Base-by-base conservation (phyloP, 1,140 invertebrate species). In the Drosophila melanica region DNA sequence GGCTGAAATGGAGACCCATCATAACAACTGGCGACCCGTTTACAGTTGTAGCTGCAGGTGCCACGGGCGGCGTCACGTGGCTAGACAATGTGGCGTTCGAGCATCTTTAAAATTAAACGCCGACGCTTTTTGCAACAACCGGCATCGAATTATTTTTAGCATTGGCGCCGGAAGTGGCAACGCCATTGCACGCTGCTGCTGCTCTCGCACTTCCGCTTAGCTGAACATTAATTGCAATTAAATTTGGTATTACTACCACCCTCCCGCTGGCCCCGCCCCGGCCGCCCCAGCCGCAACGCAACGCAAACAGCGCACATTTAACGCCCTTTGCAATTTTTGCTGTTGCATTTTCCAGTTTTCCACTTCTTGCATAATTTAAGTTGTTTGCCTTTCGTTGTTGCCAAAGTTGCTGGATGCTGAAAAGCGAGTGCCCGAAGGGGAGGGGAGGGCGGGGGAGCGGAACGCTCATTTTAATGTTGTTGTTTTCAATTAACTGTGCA, bases 141-240 rank as follows among this genome's bases (percentile, higher is more conserved):
- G 20, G 18, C 68, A 53, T 70, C 60, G 50, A 48, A 50, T 53
- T 67, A 20, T 59, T 51, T 58, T 72, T 53, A 30, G 50, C 60
- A 47, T 35, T 51, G 65, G 62, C 59, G 62, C 27, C 79, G 81
- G 81, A 85, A 85, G 69, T 81, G 74, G 65, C 42, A 73, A 69
- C 66, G 60, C 68, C 81, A 35, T 50, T 51, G 67, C 65, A 39
- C 50, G 75, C 66, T 81, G 81, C 71, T 63, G 75, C 66, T 81
- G 81, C 71, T 63, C 70, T 67, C 75, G 75, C 64, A 79, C 81
- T 81, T 87, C 81, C 81, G 84, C 75, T 79, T 68, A 73, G 77
- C 65, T 86, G 79, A 63, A 74, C 82, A 82, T 86, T 86, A 86
- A 86, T 86, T 87, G 82, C 82, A 86, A 87, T 86, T 86, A 82